Evolutionary conservation across 2,113 vertebrate species (phyloP).

Genomic region (Muntiacus reevesi): DNA sequence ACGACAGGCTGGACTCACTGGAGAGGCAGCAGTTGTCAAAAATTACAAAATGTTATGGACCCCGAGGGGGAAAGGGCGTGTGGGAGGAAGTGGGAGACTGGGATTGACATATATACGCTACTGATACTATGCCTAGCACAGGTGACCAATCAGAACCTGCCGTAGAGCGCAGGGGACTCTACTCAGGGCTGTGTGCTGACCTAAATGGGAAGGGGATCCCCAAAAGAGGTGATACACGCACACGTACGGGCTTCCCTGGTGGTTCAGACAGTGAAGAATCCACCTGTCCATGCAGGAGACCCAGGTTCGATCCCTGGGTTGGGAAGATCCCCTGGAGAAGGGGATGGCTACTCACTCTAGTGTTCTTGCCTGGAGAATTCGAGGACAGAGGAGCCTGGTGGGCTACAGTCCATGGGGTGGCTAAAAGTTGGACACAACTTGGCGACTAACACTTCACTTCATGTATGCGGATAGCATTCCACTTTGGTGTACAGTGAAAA

Average conservation of each 20-base stretch:
- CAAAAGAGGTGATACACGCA: neutral
- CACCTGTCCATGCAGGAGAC: neutral
- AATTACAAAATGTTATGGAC: neutral
- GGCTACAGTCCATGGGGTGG: neutral
- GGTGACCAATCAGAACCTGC: neutral
- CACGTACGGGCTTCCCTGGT: neutral
- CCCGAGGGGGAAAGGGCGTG: neutral
- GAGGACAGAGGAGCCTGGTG: neutral
- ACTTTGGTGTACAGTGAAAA: neutral
- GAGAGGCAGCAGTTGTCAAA: neutral
- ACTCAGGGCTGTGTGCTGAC: neutral
- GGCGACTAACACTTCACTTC: neutral
- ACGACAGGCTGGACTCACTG: fast-evolving
- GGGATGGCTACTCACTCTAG: neutral
- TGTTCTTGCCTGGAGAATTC: neutral
- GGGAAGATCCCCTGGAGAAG: neutral
- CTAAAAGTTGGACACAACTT: neutral
- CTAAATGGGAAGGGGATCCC: neutral
- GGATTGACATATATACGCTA: neutral
- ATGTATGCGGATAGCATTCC: neutral
- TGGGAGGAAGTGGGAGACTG: neutral
- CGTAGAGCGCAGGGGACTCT: neutral
- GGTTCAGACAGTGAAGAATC: neutral
- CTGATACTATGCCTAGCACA: neutral
- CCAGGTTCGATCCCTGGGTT: neutral